phyloP scores from a whole-genome alignment of 53 echinoderm and acorn worm genomes.

The Pentamera pediparva region DNA sequence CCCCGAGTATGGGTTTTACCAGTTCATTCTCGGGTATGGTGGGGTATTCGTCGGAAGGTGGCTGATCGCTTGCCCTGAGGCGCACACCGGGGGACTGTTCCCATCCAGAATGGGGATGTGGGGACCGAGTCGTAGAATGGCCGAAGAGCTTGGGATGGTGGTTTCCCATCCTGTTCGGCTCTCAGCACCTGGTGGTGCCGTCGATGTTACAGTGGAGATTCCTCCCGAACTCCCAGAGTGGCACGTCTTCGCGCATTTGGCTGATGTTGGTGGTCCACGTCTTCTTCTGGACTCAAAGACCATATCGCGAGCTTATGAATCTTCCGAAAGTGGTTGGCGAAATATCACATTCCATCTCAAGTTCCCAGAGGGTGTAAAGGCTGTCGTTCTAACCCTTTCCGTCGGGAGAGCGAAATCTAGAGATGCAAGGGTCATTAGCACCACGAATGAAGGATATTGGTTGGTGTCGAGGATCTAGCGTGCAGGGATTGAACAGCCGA shows the following conservation, averaged over 20 bases:
- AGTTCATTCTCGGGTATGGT: conserved; percentile 21
- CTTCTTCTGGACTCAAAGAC: background rate
- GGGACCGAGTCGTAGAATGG: conserved; percentile 13
- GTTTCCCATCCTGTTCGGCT: conserved; percentile 26
- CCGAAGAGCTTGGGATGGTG: conserved; percentile 5
- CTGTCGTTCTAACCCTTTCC: conserved; percentile 4
- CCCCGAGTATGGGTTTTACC: conserved; percentile 9
- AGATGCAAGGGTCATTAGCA: conserved; percentile 2
- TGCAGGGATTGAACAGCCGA: too few species aligned
- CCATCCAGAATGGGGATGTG: background rate
- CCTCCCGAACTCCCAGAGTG: background rate
- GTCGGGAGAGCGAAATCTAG: conserved; percentile 8
- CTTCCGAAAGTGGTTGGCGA: background rate
- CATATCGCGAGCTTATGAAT: background rate
- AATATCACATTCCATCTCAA: background rate
- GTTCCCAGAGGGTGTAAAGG: conserved; percentile 5
- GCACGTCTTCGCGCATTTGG: conserved; percentile 24
- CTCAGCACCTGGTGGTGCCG: background rate
- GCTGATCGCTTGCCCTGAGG: conserved; percentile 9
- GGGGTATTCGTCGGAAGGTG: conserved; percentile 17
- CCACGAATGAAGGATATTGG: conserved; percentile 24
- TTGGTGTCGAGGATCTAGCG: conserved; percentile 2
- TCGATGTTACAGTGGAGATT: conserved; percentile 13
- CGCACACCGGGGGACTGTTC: conserved; percentile 1
- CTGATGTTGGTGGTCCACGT: conserved; percentile 12